Percentiles rank a stretch among this genome's conserved stretches.
These are phyloP conservation scores for Siderastrea radians DNA, from an alignment of 92 coral and sea anemone genomes.

Conservation along the genomic window DNA sequence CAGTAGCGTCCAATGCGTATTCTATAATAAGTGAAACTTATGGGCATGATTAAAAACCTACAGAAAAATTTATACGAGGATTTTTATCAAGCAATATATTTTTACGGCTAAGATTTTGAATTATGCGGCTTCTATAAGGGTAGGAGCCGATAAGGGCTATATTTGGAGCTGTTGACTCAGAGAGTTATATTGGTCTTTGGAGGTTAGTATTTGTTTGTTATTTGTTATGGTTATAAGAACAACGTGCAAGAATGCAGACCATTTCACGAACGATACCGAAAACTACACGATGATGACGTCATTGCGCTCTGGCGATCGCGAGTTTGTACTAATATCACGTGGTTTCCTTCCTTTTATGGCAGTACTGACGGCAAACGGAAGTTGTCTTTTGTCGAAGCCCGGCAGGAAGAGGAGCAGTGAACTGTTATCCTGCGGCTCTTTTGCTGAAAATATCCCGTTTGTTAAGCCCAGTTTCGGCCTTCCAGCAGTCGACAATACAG, in stretches of 20 bases:
- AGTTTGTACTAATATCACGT: conserved; percentile 6
- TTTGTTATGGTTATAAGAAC: conserved; percentile 1
- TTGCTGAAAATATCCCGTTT: background rate
- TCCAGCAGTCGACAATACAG: conserved; percentile 3
- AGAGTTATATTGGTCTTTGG: background rate
- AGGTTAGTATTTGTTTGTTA: background rate
- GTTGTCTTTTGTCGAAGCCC: conserved; percentile 10
- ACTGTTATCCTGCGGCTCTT: background rate
- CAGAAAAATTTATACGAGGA: background rate
- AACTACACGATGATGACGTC: conserved; percentile 36
- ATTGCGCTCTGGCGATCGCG: background rate
- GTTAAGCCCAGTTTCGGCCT: background rate
- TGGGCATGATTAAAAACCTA: background rate
- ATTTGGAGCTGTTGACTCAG: background rate
- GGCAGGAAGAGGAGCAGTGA: conserved; percentile 33
- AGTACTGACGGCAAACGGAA: conserved; percentile 21
- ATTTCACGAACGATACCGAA: conserved; percentile 2
- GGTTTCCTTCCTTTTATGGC: conserved; percentile 46
- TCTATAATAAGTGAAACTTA: too few relatives aligned
- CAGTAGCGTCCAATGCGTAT: too few relatives aligned
- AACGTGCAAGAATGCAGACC: conserved; percentile 42
- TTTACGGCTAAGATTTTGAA: background rate
- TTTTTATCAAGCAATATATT: background rate
- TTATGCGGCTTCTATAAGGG: background rate
- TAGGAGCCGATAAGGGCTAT: background rate